Base-by-base conservation (phyloP, 92 coral and sea anemone species). In the Nematostella vectensis region DNA sequence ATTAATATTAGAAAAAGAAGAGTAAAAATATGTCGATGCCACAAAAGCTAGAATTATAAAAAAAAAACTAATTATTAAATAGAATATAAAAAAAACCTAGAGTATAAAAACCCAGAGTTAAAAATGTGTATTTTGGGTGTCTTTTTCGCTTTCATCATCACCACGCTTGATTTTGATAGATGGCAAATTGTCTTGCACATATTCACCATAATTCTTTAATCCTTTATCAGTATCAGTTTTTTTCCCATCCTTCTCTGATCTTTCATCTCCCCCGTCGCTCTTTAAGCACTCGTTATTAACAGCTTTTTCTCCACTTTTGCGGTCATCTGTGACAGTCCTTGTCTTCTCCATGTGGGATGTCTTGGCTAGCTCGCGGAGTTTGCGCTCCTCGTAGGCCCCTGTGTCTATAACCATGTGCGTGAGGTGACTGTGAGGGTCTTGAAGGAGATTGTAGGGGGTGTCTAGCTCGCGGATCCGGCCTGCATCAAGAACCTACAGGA, bases 401-500 rank as follows among this genome's bases (percentile, higher is more conserved):
- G 91, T 73, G 51, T 83, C 86, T n/a, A 77, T 25, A 24, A 83
- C 91, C 29, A 83, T 57, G 58, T 77, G 79, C 0, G 70, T 61
- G 43, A 83, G 68, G 31, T 67, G 59, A 29, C 85, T 72, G 54
- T 55, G 50, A 3, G 91, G 91, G 62, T 83, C 77, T 48, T 77
- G 81, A 0, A 83, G 78, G 25, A 83, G 75, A n/a, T 63, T 65
- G 52, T 83, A 74, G 0, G 91, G 91, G 3, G 80, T 58, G 50
- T 83, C 91, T 23, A 79, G 76, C 54, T 83, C 94, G 29, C 63
- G 67, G 12, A 83, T 49, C 26, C 75, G 57, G 37, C 84, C 84
- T 29, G 81, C 85, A 58, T 83, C 85, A 25, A 83, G 62, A 19
- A 83, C 85, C 85, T 83, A n/a, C n/a, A n/a, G n/a, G n/a, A n/a